phyloP scores from a whole-genome alignment of 2,797 vertebrate species.

The Microhierax caerulescens region DNA sequence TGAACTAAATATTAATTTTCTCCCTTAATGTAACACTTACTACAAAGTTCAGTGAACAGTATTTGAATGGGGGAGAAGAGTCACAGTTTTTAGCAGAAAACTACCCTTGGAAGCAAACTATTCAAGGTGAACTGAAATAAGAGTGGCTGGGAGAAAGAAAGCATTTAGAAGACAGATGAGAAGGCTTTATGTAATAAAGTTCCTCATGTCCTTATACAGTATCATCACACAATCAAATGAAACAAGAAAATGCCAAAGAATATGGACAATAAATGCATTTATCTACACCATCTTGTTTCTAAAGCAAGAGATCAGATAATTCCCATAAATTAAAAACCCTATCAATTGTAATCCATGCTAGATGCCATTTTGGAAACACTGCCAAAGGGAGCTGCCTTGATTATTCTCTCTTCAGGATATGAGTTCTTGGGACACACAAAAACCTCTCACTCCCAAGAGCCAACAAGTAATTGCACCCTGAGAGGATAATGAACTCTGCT shows the following conservation, averaged over 20 bases:
- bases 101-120: neutral
- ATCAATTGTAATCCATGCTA: conserved; percentile 56
- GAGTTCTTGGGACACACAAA: conserved; percentile 74
- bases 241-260: conserved; percentile 69
- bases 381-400: conserved; percentile 68
- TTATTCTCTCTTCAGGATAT: conserved; percentile 78
- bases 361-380: conserved; percentile 53
- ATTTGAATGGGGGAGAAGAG: neutral
- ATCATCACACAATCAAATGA: conserved; percentile 77
- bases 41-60: neutral
- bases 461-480: conserved; percentile 72
- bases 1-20: neutral
- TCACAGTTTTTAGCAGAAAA: neutral
- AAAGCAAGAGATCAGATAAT: conserved; percentile 76
- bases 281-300: conserved; percentile 75
- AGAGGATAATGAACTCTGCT: conserved; percentile 70
- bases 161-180: conserved; percentile 44
- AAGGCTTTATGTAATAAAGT: conserved; percentile 71
- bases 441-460: conserved; percentile 68
- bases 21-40: neutral
- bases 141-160: neutral
- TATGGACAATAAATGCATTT: conserved; percentile 69
- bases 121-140: neutral
- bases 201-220: conserved; percentile 65
- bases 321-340: conserved; percentile 78